Conservation (phyloP, 2,888 invertebrate genomes). For the Tiliacea citrago region DNA sequence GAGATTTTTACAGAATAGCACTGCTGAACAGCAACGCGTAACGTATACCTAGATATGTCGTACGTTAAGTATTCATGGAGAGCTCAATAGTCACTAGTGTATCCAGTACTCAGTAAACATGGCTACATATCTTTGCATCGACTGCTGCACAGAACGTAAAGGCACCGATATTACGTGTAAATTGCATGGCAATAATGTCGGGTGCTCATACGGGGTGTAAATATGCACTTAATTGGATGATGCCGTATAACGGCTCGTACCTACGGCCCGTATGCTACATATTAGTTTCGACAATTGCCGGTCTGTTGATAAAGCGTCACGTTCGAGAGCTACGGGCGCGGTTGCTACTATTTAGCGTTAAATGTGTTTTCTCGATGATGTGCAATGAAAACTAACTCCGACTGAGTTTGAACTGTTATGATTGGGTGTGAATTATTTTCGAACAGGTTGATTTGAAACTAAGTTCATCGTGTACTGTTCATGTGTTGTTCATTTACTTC, state of each 20-base stretch:
- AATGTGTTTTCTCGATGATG: constrained; percentile 41
- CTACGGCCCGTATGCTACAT: constrained; percentile 65
- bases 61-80: constrained; percentile 37
- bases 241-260: constrained; percentile 70
- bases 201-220: constrained; percentile 66
- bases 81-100: constrained; percentile 43
- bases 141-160: constrained; percentile 45
- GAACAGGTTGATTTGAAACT: not conserved
- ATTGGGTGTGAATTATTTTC: not conserved
- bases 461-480: not conserved
- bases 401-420: not conserved
- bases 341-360: constrained; percentile 52
- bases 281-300: constrained; percentile 72
- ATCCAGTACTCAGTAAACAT: constrained; percentile 37
- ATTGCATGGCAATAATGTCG: constrained; percentile 61
- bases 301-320: constrained; percentile 66
- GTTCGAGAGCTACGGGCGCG: constrained; percentile 50
- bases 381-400: constrained; percentile 17
- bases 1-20: too few relatives aligned
- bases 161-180: constrained; percentile 59
- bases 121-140: constrained; percentile 52
- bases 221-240: constrained; percentile 78
- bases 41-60: not conserved
- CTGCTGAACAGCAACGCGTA: not conserved
- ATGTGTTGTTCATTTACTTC: not conserved